A percentile compares a stretch with the other conserved stretches of the same genome.
Conservation (phyloP, 2,113 vertebrate species). For the Beaufortia kweichowensis region DNA sequence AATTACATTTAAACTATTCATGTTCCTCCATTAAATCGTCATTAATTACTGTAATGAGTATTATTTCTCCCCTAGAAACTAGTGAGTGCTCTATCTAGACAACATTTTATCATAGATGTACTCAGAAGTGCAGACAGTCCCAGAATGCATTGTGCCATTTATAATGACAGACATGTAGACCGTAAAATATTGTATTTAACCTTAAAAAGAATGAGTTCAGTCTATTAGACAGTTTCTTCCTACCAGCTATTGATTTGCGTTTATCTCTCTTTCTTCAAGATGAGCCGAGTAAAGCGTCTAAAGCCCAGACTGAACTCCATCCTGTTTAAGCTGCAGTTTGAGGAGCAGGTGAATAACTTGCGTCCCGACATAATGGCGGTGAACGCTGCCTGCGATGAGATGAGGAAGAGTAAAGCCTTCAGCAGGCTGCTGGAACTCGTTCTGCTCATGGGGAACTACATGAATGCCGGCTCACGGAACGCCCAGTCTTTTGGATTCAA, state of each 20-base stretch:
- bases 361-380: conserved; percentile 94
- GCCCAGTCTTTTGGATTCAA: conserved; percentile 93
- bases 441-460: conserved; percentile 94
- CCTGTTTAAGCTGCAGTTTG: conserved; percentile 97
- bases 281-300: conserved; percentile 91
- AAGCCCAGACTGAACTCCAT: conserved; percentile 90
- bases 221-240: too few relatives aligned
- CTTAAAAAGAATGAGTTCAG: too few relatives aligned
- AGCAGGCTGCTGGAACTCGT: conserved; percentile 91
- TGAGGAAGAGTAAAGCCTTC: conserved; percentile 89
- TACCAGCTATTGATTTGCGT: conserved; percentile 33
- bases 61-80: not conserved
- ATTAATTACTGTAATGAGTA: not conserved
- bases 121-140: too few relatives aligned
- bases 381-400: conserved; percentile 89
- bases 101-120: not conserved
- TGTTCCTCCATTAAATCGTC: not conserved
- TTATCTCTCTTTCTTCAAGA: conserved; percentile 79
- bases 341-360: conserved; percentile 94
- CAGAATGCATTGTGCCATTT: too few relatives aligned
- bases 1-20: not conserved
- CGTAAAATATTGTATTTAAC: too few relatives aligned
- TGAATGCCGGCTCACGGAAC: conserved; percentile 96
- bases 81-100: not conserved
- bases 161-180: not conserved